Evolutionary conservation across 2,797 vertebrate species (phyloP).

Genomic region (Melanotaenia trifasciata): DNA sequence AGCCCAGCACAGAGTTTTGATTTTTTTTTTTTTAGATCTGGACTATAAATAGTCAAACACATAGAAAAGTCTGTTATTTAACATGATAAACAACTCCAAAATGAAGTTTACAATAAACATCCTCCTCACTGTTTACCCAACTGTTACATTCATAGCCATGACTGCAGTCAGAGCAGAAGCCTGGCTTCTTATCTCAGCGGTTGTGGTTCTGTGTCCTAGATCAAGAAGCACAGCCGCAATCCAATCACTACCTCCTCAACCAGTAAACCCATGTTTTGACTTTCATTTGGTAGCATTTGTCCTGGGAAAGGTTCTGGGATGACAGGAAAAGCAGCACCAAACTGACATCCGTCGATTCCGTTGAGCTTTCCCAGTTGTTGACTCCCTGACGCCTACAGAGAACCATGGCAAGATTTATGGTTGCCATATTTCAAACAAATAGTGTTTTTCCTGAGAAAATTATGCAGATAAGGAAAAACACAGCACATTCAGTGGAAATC

Average conservation of each 20-base stretch:
- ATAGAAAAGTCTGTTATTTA: constrained; percentile 60
- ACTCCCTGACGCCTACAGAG: constrained; percentile 5
- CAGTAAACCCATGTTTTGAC: constrained; percentile 57
- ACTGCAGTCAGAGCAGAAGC: constrained; percentile 38
- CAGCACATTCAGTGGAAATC: not conserved
- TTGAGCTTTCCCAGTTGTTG: constrained; percentile 29
- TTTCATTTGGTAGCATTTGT: constrained; percentile 30
- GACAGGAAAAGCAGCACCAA: constrained; percentile 33
- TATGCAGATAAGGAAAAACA: not conserved
- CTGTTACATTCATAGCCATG: constrained; percentile 59
- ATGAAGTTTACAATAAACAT: constrained; percentile 65
- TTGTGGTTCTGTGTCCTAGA: constrained; percentile 74
- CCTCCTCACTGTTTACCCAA: constrained; percentile 55
- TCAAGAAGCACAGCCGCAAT: constrained; percentile 61
- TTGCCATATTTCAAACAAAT: constrained; percentile 11
- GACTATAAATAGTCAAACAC: constrained; percentile 52
- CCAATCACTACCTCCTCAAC: constrained; percentile 53
- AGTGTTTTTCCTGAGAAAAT: not conserved
- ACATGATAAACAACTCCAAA: constrained; percentile 54
- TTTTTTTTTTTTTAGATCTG: constrained; percentile 21
- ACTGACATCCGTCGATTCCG: constrained; percentile 31
- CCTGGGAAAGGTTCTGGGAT: constrained; percentile 47
- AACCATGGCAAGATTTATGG: constrained; percentile 27
- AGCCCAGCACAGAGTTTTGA: constrained; percentile 1
- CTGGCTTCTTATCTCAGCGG: constrained; percentile 74